These are phyloP conservation scores for Cerastoderma edule DNA, from an alignment of 2,888 invertebrate genomes.

Conservation along the genomic window DNA sequence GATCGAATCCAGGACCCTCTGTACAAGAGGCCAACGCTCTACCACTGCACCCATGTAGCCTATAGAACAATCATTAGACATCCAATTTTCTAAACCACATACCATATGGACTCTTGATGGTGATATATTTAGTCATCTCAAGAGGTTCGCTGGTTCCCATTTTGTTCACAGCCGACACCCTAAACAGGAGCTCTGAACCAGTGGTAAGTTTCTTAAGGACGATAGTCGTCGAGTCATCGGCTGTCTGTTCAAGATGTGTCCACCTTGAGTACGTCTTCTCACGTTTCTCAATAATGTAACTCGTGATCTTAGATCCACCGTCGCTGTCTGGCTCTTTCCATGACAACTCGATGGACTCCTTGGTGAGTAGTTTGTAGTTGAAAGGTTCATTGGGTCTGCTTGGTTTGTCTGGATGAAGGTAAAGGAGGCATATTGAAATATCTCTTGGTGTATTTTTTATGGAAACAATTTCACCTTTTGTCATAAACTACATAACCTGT, in stretches of 20 bases:
- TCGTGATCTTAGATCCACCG: constrained; percentile 84
- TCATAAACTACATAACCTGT: too few species aligned
- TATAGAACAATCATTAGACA: too few species aligned
- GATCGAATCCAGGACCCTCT: too few species aligned
- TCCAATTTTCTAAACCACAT: too few species aligned
- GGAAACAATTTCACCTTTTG: too few species aligned
- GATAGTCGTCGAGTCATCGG: constrained; percentile 85
- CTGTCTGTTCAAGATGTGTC: constrained; percentile 75
- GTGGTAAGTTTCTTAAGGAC: constrained; percentile 89
- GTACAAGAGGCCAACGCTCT: too few species aligned
- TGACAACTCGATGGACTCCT: constrained; percentile 85
- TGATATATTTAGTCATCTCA: constrained; percentile 75
- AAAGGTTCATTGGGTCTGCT: constrained; percentile 83
- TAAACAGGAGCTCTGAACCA: constrained; percentile 93
- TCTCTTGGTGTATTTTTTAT: too few species aligned
- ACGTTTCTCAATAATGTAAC: constrained; percentile 92
- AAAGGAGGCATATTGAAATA: too few species aligned
- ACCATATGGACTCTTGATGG: constrained; percentile 91
- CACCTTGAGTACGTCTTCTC: constrained; percentile 74
- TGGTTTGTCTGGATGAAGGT: constrained; percentile 78
- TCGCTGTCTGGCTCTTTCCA: constrained; percentile 85
- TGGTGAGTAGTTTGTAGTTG: constrained; percentile 83
- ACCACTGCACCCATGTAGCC: too few species aligned
- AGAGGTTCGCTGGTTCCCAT: constrained; percentile 91
- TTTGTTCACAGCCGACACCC: constrained; percentile 93